Conservation (phyloP, 2,113 vertebrate species). For the Rousettus leschenaultii region DNA sequence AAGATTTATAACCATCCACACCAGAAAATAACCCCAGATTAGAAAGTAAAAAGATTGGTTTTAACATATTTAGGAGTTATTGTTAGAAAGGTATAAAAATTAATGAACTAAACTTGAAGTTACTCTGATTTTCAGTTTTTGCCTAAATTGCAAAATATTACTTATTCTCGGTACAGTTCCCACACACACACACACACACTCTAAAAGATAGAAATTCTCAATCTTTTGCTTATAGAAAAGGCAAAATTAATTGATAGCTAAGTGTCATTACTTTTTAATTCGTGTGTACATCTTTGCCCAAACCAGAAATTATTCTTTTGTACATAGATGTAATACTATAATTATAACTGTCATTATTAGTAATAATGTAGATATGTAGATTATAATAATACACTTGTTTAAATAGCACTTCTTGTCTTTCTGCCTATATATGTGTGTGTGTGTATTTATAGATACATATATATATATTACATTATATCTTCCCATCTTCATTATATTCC, state of each 20-base stretch:
- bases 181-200: background rate
- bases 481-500: background rate
- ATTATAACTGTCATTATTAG: background rate
- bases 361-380: background rate
- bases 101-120: conserved; percentile 27
- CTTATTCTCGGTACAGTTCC: background rate
- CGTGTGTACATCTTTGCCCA: background rate
- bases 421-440: background rate
- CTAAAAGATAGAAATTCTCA: conserved; percentile 26
- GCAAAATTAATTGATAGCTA: conserved; percentile 16
- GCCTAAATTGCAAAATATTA: background rate
- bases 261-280: conserved; percentile 17
- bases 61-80: background rate
- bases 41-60: conserved; percentile 39
- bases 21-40: conserved; percentile 35
- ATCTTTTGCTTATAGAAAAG: background rate
- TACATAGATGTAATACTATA: background rate
- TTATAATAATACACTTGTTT: background rate
- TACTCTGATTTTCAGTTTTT: background rate
- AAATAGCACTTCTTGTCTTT: background rate
- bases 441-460: too few species aligned
- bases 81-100: conserved; percentile 40
- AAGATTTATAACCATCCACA: conserved; percentile 18
- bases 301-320: conserved; percentile 36
- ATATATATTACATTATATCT: background rate